A percentile compares a stretch with the other conserved stretches of the same genome.
Evolutionary conservation across 1,140 invertebrate genomes (phyloP).

Genomic region (Trichonephila clavata): DNA sequence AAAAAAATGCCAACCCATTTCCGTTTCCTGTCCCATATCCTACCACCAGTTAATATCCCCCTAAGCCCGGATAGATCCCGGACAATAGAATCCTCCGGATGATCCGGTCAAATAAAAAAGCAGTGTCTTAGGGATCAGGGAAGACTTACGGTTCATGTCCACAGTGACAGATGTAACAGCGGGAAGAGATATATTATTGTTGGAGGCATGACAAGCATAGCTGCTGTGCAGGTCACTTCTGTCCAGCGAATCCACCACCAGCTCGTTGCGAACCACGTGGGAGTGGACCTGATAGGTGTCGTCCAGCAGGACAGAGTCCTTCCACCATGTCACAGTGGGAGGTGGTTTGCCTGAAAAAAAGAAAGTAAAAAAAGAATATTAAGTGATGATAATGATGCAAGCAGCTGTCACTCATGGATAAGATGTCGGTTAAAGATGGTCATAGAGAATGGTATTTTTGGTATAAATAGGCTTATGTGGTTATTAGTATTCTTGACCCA

Average conservation of each 20-base stretch:
- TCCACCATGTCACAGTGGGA: constrained; percentile 91
- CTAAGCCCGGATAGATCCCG: constrained; percentile 1
- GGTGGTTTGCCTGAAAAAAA: constrained; percentile 86
- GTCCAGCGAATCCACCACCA: constrained; percentile 88
- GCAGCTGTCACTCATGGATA: too few relatives aligned
- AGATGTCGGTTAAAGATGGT: too few relatives aligned
- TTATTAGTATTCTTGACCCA: too few relatives aligned
- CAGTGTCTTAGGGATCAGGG: not conserved
- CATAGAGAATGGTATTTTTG: too few relatives aligned
- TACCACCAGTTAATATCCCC: not conserved
- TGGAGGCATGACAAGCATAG: constrained; percentile 86
- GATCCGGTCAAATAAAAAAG: constrained; percentile 17
- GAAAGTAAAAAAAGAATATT: not conserved
- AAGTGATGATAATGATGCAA: not conserved
- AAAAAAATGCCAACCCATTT: not conserved
- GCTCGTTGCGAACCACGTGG: constrained; percentile 88
- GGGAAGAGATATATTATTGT: constrained; percentile 79
- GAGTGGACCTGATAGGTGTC: constrained; percentile 87
- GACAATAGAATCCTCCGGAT: constrained; percentile 2
- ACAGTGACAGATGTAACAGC: constrained; percentile 77
- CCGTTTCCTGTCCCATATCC: not conserved
- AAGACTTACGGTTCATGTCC: constrained; percentile 78
- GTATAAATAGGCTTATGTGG: too few relatives aligned
- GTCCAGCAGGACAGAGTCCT: constrained; percentile 90
- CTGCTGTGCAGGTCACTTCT: constrained; percentile 88